A percentile compares a stretch with the other conserved stretches of the same genome.
Conservation (phyloP, 2,797 vertebrate genomes). For the Myiothlypis coronata region DNA sequence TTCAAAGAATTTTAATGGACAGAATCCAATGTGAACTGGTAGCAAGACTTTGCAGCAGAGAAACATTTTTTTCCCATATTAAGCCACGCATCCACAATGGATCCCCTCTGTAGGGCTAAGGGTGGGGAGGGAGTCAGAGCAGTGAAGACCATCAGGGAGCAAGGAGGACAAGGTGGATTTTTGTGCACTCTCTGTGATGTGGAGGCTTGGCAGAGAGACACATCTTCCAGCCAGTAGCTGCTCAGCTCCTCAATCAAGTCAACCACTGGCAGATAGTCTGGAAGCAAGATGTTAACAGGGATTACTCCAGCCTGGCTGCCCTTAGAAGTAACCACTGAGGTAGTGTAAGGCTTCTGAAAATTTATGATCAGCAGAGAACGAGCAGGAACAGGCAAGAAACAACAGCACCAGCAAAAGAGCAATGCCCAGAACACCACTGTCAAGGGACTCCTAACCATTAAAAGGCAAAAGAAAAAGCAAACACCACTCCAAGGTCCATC, state of each 20-base stretch:
- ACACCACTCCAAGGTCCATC: background rate
- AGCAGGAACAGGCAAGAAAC: background rate
- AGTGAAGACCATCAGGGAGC: background rate
- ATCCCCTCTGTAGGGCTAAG: background rate
- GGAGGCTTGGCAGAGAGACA: background rate
- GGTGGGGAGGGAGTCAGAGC: background rate
- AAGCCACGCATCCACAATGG: background rate
- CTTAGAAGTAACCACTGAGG: background rate
- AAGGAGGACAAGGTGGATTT: background rate
- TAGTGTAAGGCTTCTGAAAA: background rate
- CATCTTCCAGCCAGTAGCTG: background rate
- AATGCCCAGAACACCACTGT: background rate
- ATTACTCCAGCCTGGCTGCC: background rate
- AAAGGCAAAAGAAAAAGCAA: background rate
- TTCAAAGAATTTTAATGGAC: background rate
- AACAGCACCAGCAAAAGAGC: background rate
- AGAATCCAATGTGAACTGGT: background rate
- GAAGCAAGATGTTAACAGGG: background rate
- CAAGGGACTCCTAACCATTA: background rate
- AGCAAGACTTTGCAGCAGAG: background rate
- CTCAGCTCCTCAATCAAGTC: background rate
- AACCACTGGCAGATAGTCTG: background rate
- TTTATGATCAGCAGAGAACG: accelerated
- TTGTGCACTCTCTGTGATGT: background rate
- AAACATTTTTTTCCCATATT: background rate